Base-by-base conservation (phyloP, 1,140 invertebrate genomes). In the Drosophila nikananu region DNA sequence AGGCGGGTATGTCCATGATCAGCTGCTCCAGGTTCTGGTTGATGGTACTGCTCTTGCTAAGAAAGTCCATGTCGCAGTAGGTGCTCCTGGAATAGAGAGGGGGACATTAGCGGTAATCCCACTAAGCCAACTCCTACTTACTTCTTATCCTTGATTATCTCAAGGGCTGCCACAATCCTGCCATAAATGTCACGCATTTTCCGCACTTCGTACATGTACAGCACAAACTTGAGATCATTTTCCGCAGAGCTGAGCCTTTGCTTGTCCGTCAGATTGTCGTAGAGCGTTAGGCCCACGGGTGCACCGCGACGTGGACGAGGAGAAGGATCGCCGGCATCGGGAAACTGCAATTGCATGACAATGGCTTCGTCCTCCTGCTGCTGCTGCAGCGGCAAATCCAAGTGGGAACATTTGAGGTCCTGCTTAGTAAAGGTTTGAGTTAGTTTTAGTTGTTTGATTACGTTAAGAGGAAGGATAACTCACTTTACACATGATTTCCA, bases 1-100 rank as follows among this genome's bases (percentile, higher is more conserved):
- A 95, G 39, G 95, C 93, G 44, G 95, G 95, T 76, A 96, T 93
- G 91, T 96, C 95, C 80, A 95, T 94, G 59, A 95, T 93, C 8
- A 96, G 80, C 67, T 95, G 94, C 70, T 95, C 95, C 25, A 96
- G 91, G 86, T 95, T 95, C 75, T 95, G 93, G 32, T 95, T 93
- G 39, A 96, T 94, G 19, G 94, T 94, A 21, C 95, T 92, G 15
- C 95, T 94, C 91, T 95, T 95, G 78, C 95, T 94, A 5, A 93
- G 89, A 39, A 93, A 92, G 57, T 94, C 94, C 94, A 95, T 95
- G 68, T 94, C 94, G 75, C 94, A 94, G 87, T 95, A 96, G 64
- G 93, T 94, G 60, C 94, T 94, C 73, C 95, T 95, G 52, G 3
- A 52, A 46, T 21, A 35, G 32, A 21, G 23, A 32, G 10, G 1